These are phyloP conservation scores for Phorcus lineatus DNA, from an alignment of 2,888 invertebrate genomes.

Conservation along the genomic window DNA sequence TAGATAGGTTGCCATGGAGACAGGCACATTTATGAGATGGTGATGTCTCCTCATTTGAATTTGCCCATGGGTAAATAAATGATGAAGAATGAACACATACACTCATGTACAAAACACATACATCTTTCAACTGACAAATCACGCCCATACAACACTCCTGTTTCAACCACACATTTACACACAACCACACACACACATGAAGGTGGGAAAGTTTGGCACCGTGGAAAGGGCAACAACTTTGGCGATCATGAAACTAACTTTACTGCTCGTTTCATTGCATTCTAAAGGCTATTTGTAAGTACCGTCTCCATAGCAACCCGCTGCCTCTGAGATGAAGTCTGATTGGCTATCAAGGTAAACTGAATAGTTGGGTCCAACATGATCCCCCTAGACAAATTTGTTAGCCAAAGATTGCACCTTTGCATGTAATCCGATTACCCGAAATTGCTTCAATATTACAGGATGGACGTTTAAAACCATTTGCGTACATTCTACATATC, in stretches of 20 bases:
- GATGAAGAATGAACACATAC: neutral
- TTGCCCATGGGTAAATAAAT: neutral
- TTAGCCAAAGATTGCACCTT: conserved; percentile 8
- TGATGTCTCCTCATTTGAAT: neutral
- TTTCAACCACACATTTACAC: neutral
- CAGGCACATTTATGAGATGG: neutral
- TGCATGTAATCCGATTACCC: conserved; percentile 2
- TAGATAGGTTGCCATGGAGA: neutral
- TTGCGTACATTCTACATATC: neutral
- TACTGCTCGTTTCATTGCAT: no score
- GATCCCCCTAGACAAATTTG: neutral
- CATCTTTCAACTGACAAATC: neutral
- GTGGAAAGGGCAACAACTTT: neutral
- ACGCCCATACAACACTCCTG: neutral
- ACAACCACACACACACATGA: neutral
- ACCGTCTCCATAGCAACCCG: conserved; percentile 4
- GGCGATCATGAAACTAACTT: neutral
- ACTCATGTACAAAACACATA: neutral
- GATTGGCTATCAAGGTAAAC: neutral
- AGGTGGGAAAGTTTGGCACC: neutral
- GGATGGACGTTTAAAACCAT: neutral
- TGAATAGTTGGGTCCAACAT: neutral
- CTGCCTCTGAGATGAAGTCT: conserved; percentile 13
- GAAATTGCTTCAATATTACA: conserved; percentile 3
- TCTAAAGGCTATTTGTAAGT: no score